A percentile compares a stretch with the other conserved stretches of the same genome.
Evolutionary conservation across 2,888 invertebrate species (phyloP).

Genomic region (Lochmaea crataegi): DNA sequence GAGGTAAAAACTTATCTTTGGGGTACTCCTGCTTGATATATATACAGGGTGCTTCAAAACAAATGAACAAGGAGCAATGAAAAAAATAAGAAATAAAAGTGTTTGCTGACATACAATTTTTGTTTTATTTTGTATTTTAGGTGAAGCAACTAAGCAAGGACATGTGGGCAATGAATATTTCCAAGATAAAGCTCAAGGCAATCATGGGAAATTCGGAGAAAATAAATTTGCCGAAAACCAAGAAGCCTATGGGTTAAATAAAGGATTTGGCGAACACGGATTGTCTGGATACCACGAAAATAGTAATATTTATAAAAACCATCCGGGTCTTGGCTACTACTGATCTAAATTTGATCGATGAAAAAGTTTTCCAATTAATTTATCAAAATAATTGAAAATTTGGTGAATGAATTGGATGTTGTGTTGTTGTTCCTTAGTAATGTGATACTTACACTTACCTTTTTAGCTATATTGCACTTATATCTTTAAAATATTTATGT

Average conservation of each 20-base stretch:
- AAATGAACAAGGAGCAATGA: no score
- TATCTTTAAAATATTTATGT: slow-evolving; percentile 12
- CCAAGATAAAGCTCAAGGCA: slow-evolving; percentile 70
- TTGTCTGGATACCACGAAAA: slow-evolving; percentile 73
- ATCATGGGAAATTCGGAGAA: slow-evolving; percentile 72
- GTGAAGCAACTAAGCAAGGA: slow-evolving; percentile 71
- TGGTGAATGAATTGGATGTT: background rate
- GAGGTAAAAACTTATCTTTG: no score
- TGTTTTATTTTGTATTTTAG: slow-evolving; percentile 48
- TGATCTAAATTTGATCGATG: background rate
- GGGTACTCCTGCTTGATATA: no score
- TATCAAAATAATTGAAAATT: background rate
- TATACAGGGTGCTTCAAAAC: no score
- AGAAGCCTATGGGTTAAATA: slow-evolving; percentile 70
- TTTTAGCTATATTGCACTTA: background rate
- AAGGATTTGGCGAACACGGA: slow-evolving; percentile 72
- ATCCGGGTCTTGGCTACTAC: slow-evolving; percentile 53
- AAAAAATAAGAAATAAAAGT: no score
- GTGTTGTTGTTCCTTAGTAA: background rate
- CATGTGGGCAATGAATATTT: slow-evolving; percentile 70
- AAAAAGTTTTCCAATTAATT: background rate
- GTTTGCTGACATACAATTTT: background rate
- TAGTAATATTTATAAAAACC: slow-evolving; percentile 69
- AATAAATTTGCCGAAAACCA: slow-evolving; percentile 71
- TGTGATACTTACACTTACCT: slow-evolving; percentile 23